Base-by-base conservation (phyloP, 2,888 invertebrate genomes). In the Phymatocera aterrima region DNA sequence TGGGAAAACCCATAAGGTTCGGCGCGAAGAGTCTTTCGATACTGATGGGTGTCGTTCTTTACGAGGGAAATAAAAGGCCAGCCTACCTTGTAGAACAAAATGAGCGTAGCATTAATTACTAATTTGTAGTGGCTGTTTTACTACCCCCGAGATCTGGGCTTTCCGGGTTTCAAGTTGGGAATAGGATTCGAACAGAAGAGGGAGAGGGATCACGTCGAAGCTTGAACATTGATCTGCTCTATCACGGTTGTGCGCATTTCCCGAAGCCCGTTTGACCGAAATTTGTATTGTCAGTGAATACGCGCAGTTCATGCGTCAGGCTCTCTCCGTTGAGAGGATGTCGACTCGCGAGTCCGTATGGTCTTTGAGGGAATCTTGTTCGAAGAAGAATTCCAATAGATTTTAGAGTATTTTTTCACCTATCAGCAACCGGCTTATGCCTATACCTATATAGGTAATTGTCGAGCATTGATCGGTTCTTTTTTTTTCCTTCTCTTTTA, bases 101-200 rank as follows among this genome's bases (percentile, higher is more conserved):
- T 72, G 80, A 80, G 28, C 80, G 46, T 60, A 77, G 79, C 80
- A 79, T 80, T 83, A 83, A 83, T 83, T 83, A 81, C 79, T 78
- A 81, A 81, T 82, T 80, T 80, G 80, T 80, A 79, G 54, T 79
- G 79, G 79, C 24, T 77, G 79, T 75, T 81, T 83, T 83, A 81
- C 64, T 80, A 75, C 64, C 77, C 28, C 77, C 18, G 24, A 57
- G 31, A 37, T 12, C 28, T 57, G 15, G 24, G 57, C 12, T 28
- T 57, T 28, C 28, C 28, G 24, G 57, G 57, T 24, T 21, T 57
- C 24, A 57, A 28, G 12, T 28, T 4, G 57, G 57, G 57, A 15
- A 57, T 57, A 28, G 15, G 15, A 57, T 1, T 28, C 24, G 57
- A 1, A 57, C 3, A 0, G 57, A 28, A 15, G 28, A 28, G 28